These are phyloP conservation scores for Ceratosolen fusciceps DNA, from an alignment of 1,140 invertebrate species.

Conservation along the genomic window DNA sequence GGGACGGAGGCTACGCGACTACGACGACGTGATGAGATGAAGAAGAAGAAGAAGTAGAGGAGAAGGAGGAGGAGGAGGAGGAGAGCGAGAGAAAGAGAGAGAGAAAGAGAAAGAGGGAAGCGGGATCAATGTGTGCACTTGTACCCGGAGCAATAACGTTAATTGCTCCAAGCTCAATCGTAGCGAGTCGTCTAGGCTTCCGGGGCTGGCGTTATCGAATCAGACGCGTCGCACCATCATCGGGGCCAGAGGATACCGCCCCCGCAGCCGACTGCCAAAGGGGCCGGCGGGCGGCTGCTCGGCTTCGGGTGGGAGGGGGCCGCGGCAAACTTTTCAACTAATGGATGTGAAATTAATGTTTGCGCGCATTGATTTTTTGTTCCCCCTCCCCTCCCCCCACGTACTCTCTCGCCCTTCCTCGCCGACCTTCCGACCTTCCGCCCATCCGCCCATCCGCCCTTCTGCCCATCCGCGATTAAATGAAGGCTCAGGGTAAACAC, in stretches of 20 bases:
- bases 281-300: no score
- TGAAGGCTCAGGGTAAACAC: slow-evolving; percentile 20
- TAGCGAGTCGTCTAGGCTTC: slow-evolving; percentile 53
- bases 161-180: slow-evolving; percentile 67
- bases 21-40: neutral
- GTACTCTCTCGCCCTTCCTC: neutral
- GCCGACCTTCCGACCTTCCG: neutral
- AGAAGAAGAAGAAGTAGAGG: neutral
- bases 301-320: neutral
- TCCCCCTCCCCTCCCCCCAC: neutral
- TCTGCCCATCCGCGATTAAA: slow-evolving; percentile 21
- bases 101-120: neutral
- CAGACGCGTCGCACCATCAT: slow-evolving; percentile 2
- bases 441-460: slow-evolving; percentile 20
- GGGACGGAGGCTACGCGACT: no score
- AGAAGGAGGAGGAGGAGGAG: neutral
- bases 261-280: neutral
- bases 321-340: slow-evolving; percentile 41
- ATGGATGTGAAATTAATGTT: slow-evolving; percentile 47
- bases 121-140: slow-evolving; percentile 29
- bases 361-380: slow-evolving; percentile 44
- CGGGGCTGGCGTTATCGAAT: slow-evolving; percentile 36
- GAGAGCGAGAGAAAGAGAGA: slow-evolving; percentile 35
- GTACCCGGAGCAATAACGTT: slow-evolving; percentile 63
- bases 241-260: neutral